A percentile compares a stretch with the other conserved stretches of the same genome.
Conservation (phyloP, 2,888 invertebrate species). For the Thelaira solivaga region DNA sequence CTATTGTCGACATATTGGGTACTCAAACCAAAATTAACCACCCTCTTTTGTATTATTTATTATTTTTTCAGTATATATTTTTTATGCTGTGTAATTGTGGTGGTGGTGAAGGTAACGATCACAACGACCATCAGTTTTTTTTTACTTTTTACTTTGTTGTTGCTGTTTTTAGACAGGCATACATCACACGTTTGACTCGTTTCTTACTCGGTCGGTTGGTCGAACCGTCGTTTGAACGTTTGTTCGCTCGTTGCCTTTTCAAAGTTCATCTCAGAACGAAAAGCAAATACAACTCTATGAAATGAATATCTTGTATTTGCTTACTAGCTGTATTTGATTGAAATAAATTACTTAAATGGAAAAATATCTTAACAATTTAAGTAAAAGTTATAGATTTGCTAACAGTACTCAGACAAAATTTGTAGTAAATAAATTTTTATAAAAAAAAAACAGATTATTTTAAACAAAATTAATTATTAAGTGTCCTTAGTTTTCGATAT, state of each 20-base stretch:
- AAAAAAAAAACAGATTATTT: no score
- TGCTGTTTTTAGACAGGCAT: slow-evolving; percentile 38
- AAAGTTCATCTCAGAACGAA: neutral
- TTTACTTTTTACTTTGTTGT: slow-evolving; percentile 1
- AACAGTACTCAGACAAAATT: no score
- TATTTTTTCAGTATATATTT: neutral
- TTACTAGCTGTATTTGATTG: no score
- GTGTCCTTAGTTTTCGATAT: no score
- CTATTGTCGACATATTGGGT: slow-evolving; percentile 45
- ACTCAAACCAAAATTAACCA: slow-evolving; percentile 55
- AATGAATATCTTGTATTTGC: no score
- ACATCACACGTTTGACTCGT: slow-evolving; percentile 48
- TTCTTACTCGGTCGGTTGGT: slow-evolving; percentile 8
- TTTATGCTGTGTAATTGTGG: neutral
- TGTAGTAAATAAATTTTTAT: no score
- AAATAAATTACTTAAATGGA: no score
- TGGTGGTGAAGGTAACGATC: slow-evolving; percentile 50
- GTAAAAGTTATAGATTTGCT: no score
- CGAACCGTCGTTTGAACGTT: neutral
- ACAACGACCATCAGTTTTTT: slow-evolving; percentile 25
- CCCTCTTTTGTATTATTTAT: slow-evolving; percentile 41
- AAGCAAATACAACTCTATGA: neutral
- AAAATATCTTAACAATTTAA: no score
- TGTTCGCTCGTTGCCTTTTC: neutral
- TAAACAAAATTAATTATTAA: no score